A percentile compares a stretch with the other conserved stretches of the same genome.
Evolutionary conservation across 2,888 invertebrate genomes (phyloP).

Genomic region (Protonemura montana): DNA sequence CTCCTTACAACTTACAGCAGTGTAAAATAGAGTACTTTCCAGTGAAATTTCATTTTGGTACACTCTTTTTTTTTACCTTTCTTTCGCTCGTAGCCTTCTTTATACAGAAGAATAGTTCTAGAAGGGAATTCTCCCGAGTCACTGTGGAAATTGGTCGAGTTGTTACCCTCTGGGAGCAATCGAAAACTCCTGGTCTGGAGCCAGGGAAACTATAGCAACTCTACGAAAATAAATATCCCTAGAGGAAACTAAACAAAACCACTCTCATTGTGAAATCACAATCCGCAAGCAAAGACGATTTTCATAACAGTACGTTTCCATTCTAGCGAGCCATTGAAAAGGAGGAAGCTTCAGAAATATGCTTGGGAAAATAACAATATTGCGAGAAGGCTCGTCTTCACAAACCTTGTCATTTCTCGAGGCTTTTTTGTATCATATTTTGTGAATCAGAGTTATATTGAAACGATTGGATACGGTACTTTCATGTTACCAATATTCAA

Average conservation of each 20-base stretch:
- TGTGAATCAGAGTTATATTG: neutral
- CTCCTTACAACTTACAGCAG: neutral
- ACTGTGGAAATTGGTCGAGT: conserved; percentile 35
- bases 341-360: neutral
- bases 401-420: neutral
- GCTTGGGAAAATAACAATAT: neutral
- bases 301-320: neutral
- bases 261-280: conserved; percentile 39
- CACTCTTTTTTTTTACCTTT: neutral
- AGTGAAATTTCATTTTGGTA: neutral
- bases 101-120: neutral
- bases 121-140: conserved; percentile 27
- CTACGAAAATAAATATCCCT: conserved; percentile 40
- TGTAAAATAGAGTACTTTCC: neutral
- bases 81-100: neutral
- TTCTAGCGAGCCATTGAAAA: neutral
- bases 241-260: conserved; percentile 39
- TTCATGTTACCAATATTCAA: neutral
- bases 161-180: conserved; percentile 36
- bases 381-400: neutral
- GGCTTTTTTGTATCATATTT: neutral
- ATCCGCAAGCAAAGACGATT: conserved; percentile 15
- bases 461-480: neutral
- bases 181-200: conserved; percentile 23
- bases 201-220: conserved; percentile 36